Evolutionary conservation across 2,113 vertebrate species (phyloP).

Genomic region (Anhinga anhinga): DNA sequence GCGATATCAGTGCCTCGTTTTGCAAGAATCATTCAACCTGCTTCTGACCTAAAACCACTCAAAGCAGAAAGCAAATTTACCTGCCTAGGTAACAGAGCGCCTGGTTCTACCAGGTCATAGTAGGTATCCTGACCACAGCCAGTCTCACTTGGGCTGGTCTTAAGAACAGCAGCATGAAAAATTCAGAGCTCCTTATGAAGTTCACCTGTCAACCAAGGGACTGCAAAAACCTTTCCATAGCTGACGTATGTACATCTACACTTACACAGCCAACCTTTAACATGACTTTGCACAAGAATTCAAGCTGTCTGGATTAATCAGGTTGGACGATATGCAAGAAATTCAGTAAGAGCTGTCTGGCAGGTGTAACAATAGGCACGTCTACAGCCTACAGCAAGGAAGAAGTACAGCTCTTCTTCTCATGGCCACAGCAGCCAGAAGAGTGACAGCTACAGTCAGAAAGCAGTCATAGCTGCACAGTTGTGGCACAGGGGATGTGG

Average conservation of each 20-base stretch:
- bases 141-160: background rate
- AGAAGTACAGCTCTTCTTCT: background rate
- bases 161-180: background rate
- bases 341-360: background rate
- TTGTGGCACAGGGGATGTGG: background rate
- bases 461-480: background rate
- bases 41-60: background rate
- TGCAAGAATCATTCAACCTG: background rate
- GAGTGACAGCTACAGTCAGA: background rate
- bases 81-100: background rate
- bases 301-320: background rate
- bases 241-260: background rate
- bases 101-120: background rate
- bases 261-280: background rate
- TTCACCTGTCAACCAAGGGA: background rate
- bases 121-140: background rate
- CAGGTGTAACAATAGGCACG: background rate
- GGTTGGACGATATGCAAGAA: background rate
- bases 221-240: background rate
- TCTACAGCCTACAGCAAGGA: background rate
- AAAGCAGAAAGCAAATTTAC: background rate
- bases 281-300: background rate
- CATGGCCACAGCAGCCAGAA: background rate
- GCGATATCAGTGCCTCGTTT: background rate
- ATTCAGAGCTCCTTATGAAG: background rate